Base-by-base conservation (phyloP, 2,888 invertebrate species). In the Pocota personata region DNA sequence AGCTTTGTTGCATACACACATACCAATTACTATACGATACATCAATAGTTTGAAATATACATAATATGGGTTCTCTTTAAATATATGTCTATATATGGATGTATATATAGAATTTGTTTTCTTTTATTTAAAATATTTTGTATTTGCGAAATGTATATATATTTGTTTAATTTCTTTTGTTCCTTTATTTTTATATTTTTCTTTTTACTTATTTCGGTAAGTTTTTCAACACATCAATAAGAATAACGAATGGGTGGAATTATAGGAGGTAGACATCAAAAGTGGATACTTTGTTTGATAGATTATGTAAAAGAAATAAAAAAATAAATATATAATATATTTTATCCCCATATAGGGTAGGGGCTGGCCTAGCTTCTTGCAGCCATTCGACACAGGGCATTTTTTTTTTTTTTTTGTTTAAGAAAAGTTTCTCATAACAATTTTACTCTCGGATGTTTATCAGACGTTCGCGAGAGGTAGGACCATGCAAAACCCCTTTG, bases 11-110 rank as follows among this genome's bases (percentile, higher is more conserved):
- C 58, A 24, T 77, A 72, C 48, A 78, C 46, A 73, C 77, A 66
- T 72, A 72, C 37, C 30, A 72, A 72, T 72, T 46, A 72, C 58
- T 72, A 72, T 48, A 66, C 78, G 78, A 67, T 67, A 83, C 82
- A 83, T 73, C 67, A 83, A 83, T 78, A 83, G 52, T 60, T 75
- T 58, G 21, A 78, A 72, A 72, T 83, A 78, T 60, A 82, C 50
- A 82, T 58, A 58, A 82, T 58, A 58, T 58, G 40, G 52, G 57
- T 77, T 71, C 58, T 82, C 64, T 71, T 72, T 50, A 71, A 66
- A 71, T 60, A 72, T 50, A 66, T 71, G 14, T 19, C 35, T 62
- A 24, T 62, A 50, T 8, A 58, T 58, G 27, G 21, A 19, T 72
- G 32, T 40, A 57, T 35, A 55, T 55, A 66, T 64, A 55, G 75